Base-by-base conservation (phyloP, 2,888 invertebrate species). In the Eristalinus sepulchralis region DNA sequence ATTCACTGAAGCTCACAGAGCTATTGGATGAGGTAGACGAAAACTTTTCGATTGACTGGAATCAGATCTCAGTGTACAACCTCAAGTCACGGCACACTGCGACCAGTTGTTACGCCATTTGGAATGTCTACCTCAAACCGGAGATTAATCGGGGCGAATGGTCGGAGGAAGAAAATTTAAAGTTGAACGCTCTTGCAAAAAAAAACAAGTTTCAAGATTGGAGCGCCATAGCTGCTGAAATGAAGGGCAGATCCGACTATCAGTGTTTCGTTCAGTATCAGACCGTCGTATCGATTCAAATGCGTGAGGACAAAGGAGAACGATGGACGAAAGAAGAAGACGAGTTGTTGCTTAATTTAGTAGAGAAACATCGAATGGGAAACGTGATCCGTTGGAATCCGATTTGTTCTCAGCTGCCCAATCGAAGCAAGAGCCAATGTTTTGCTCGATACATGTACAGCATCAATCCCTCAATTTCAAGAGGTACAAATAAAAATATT, bases 321-420 rank as follows among this genome's bases (percentile, higher is more conserved):
- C 94, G 94, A 86, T 97, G 97, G 96, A 93, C 94, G 0, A 90
- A 92, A 11, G 94, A 94, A 62, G 97, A 98, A 90, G 96, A 97
- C 89, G 93, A 94, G 67, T 93, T 94, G 64, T 92, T 98, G 2
- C 90, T 93, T 39, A 93, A 94, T 73, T 91, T 96, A 1, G 94
- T 97, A 0, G 94, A 95, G n/a, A 93, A 92, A 83, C 94, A 95
- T 87, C 94, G 93, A 86, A 93, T 95, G 75, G 96, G 95, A 20
- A 93, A 94, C 80, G 94, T 94, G 62, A 95, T 97, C 86, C 95
- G 96, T 0, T 97, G 97, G 97, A 94, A 94, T 2, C 94, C 94
- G 90, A 95, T 97, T 8, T 93, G 94, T 0, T 93, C 93, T 27
- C 94, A 94, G 67, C 95, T 96, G 91, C 94, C 94, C 10, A 94